Conservation (phyloP, 2,888 invertebrate genomes). For the Prostheceraeus crozeri region DNA sequence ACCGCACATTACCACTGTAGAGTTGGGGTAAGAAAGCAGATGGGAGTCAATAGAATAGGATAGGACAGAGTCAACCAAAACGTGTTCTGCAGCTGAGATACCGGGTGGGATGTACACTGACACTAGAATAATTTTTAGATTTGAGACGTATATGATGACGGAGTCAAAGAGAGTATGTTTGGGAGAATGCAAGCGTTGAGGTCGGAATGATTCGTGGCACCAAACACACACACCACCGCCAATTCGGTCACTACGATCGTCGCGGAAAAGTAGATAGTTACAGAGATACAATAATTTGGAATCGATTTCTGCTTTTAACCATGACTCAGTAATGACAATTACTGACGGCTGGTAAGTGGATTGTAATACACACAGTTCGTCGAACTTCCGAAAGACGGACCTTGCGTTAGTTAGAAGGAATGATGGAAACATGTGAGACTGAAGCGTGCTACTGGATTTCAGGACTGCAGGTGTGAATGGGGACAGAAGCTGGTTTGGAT, state of each 20-base stretch:
- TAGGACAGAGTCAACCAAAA: background rate
- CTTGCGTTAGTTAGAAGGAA: slow-evolving; percentile 10
- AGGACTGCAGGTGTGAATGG: too few relatives aligned
- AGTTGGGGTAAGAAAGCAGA: background rate
- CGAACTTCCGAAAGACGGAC: slow-evolving; percentile 3
- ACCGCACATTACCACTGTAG: slow-evolving; percentile 8
- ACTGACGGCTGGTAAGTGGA: background rate
- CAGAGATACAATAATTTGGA: background rate
- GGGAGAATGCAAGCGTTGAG: background rate
- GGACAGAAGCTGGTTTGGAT: too few relatives aligned
- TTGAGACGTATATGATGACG: background rate
- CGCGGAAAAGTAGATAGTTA: slow-evolving; percentile 1
- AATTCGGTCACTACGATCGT: slow-evolving; percentile 4
- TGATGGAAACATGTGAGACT: too few relatives aligned
- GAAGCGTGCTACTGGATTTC: too few relatives aligned
- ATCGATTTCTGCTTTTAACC: slow-evolving; percentile 6
- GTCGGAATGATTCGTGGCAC: background rate
- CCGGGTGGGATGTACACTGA: slow-evolving; percentile 6
- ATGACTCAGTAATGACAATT: slow-evolving; percentile 1
- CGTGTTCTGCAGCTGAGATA: background rate
- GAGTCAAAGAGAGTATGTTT: background rate
- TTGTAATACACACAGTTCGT: slow-evolving; percentile 7
- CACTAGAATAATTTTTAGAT: slow-evolving; percentile 4
- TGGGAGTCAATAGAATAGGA: background rate
- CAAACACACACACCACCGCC: slow-evolving; percentile 18